Percentiles rank a stretch among this genome's conserved stretches.
Evolutionary conservation across 2,888 invertebrate species (phyloP).

Genomic region (Salpingus planirostris): DNA sequence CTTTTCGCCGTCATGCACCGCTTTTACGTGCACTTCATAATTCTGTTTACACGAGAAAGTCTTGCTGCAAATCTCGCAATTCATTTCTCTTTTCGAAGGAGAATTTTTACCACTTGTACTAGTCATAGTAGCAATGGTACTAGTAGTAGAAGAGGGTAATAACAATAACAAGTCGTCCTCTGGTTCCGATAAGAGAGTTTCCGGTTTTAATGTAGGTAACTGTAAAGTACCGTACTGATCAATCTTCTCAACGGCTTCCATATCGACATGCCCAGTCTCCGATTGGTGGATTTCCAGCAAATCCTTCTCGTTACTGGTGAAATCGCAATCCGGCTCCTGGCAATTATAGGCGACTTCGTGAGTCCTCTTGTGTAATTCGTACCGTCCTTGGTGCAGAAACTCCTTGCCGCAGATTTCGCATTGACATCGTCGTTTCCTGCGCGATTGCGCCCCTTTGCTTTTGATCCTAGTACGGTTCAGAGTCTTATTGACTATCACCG

Average conservation of each 20-base stretch:
- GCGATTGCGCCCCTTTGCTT: too few species aligned
- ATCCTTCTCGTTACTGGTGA: constrained; percentile 38
- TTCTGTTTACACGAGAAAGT: constrained; percentile 51
- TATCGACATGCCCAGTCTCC: constrained; percentile 36
- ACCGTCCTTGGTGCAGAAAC: constrained; percentile 45
- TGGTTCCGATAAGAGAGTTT: too few species aligned
- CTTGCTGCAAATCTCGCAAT: constrained; percentile 53
- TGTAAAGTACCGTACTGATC: too few species aligned
- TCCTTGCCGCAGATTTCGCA: constrained; percentile 47
- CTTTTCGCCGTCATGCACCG: constrained; percentile 49
- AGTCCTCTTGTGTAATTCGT: constrained; percentile 47
- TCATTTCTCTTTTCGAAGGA: constrained; percentile 17
- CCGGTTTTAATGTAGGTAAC: too few species aligned
- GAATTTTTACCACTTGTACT: too few species aligned
- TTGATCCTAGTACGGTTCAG: too few species aligned
- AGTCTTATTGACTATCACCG: constrained; percentile 50
- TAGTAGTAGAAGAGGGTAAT: too few species aligned
- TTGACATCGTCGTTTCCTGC: constrained; percentile 35
- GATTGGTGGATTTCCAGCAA: constrained; percentile 50
- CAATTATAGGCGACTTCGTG: constrained; percentile 58
- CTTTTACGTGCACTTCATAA: constrained; percentile 52
- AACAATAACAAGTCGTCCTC: too few species aligned
- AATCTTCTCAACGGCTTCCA: too few species aligned
- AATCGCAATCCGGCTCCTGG: constrained; percentile 23
- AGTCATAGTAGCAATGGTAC: too few species aligned